phyloP scores from a whole-genome alignment of 2,888 invertebrate genomes.

The Caenorhabditis imperialis region DNA sequence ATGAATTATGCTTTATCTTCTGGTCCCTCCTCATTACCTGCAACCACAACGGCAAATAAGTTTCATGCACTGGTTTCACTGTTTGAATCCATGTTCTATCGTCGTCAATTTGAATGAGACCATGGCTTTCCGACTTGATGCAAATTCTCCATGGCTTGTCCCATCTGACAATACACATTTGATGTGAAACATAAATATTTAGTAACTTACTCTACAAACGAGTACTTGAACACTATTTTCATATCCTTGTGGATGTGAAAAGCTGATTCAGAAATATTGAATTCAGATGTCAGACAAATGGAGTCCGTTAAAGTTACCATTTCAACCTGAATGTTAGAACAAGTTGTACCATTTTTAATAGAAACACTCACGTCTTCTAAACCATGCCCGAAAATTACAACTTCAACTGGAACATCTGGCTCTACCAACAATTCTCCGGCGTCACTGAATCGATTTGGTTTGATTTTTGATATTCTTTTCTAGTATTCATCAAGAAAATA shows the following conservation, averaged over 20 bases:
- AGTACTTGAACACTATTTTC: slow-evolving; percentile 69
- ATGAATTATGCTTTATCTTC: too few species aligned
- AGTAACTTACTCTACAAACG: slow-evolving; percentile 65
- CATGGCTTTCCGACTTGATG: slow-evolving; percentile 65
- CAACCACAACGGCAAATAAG: slow-evolving; percentile 83
- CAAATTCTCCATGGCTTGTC: slow-evolving; percentile 68
- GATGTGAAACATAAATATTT: background rate
- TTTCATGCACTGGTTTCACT: slow-evolving; percentile 53
- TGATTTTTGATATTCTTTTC: too few species aligned
- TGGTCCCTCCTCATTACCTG: too few species aligned
- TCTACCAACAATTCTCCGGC: slow-evolving; percentile 70
- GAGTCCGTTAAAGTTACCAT: slow-evolving; percentile 67
- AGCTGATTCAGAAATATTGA: slow-evolving; percentile 62
- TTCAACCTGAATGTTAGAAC: slow-evolving; percentile 57
- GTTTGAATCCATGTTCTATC: slow-evolving; percentile 69
- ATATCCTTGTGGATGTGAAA: slow-evolving; percentile 72
- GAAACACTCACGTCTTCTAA: slow-evolving; percentile 67
- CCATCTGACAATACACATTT: slow-evolving; percentile 37
- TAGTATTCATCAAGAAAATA: too few species aligned
- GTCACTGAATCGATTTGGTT: too few species aligned
- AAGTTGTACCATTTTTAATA: background rate
- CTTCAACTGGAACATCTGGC: slow-evolving; percentile 62
- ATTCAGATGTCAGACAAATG: slow-evolving; percentile 66
- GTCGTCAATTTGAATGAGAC: slow-evolving; percentile 67
- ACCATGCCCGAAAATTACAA: slow-evolving; percentile 74